A percentile compares a stretch with the other conserved stretches of the same genome.
phyloP scores from a whole-genome alignment of 1,140 invertebrate species.

The Chlorops oryzae region DNA sequence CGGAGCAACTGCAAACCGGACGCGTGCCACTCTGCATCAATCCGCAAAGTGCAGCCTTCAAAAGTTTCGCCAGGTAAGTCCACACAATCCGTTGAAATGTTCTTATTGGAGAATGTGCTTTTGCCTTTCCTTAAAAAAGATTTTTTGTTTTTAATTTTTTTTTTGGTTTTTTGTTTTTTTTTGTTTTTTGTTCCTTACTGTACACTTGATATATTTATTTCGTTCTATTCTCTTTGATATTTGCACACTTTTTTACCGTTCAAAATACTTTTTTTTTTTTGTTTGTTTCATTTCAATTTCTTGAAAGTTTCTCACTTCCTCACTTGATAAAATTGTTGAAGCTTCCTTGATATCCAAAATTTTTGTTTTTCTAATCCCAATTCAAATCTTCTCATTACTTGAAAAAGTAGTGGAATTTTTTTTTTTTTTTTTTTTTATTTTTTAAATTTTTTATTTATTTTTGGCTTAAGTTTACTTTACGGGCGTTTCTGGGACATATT shows the following conservation, averaged over 20 bases:
- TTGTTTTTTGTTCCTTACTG: constrained; percentile 15
- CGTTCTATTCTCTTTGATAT: too few species aligned
- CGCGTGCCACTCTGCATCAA: constrained; percentile 97
- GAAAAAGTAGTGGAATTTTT: not conserved
- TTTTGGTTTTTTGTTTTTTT: constrained; percentile 11
- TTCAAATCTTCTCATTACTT: constrained; percentile 1
- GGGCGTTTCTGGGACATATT: too few species aligned
- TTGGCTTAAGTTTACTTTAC: too few species aligned
- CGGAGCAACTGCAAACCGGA: constrained; percentile 87
- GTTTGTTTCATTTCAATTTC: too few species aligned
- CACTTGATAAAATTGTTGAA: too few species aligned
- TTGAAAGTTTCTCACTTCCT: too few species aligned
- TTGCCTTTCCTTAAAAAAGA: too few species aligned
- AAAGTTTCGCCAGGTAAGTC: constrained; percentile 97
- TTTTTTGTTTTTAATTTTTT: not conserved
- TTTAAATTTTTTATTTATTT: not conserved
- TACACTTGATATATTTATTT: too few species aligned
- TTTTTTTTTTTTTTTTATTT: not conserved
- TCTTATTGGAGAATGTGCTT: too few species aligned
- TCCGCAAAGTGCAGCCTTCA: constrained; percentile 97
- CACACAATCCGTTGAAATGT: too few species aligned
- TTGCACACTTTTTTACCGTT: constrained; percentile 9
- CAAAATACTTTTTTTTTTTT: too few species aligned
- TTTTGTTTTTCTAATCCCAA: constrained; percentile 3
- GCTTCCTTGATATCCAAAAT: too few species aligned